Conservation (phyloP, 1,140 invertebrate species). For the Drosophila sproati region DNA sequence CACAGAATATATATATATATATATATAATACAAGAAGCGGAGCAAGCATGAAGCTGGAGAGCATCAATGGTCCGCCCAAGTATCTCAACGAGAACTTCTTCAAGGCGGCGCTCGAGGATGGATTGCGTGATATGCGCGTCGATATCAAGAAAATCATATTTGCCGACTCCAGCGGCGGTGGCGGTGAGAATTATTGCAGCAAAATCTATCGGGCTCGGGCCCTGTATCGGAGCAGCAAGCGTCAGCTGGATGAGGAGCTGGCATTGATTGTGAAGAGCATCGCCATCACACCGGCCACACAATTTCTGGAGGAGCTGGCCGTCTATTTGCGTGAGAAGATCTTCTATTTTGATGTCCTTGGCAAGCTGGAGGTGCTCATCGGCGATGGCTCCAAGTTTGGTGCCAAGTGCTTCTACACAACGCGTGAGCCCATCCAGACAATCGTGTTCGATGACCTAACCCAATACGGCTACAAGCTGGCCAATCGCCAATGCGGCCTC, state of each 20-base stretch:
- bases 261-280: constrained; percentile 79
- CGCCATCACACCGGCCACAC: constrained; percentile 77
- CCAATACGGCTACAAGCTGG: constrained; percentile 78
- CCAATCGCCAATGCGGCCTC: constrained; percentile 73
- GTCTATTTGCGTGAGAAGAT: constrained; percentile 80
- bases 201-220: constrained; percentile 77
- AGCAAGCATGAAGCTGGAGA: constrained; percentile 63
- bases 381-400: constrained; percentile 75
- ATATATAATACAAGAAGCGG: no score
- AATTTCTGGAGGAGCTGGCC: constrained; percentile 78
- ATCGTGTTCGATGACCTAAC: constrained; percentile 84
- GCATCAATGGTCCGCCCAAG: constrained; percentile 52
- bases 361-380: constrained; percentile 74
- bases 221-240: constrained; percentile 69
- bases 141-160: constrained; percentile 80
- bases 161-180: constrained; percentile 67
- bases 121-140: constrained; percentile 69
- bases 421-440: constrained; percentile 75
- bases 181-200: constrained; percentile 80
- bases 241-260: constrained; percentile 74
- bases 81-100: constrained; percentile 80
- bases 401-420: constrained; percentile 76
- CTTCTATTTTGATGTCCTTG: constrained; percentile 80
- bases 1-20: no score
- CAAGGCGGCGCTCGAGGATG: constrained; percentile 76